Evolutionary conservation across 2,113 vertebrate species (phyloP).

Genomic region (Cynocephalus volans): DNA sequence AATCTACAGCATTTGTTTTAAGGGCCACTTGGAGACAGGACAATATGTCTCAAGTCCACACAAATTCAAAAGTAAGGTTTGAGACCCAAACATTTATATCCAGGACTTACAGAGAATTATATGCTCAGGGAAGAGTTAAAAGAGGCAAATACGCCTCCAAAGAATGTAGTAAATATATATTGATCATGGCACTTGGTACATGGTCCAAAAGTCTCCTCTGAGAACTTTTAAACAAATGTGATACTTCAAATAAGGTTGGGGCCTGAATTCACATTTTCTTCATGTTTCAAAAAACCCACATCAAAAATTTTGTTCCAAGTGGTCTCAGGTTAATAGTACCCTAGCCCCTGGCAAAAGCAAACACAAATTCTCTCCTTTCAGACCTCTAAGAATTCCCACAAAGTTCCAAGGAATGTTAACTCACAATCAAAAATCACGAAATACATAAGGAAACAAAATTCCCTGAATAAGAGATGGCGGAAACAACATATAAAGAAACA

Average conservation of each 20-base stretch:
- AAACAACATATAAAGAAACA: not conserved
- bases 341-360: not conserved
- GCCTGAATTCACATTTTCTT: not conserved
- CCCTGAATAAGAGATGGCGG: not conserved
- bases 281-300: not conserved
- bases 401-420: slow-evolving; percentile 15
- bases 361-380: slow-evolving; percentile 2
- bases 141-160: not conserved
- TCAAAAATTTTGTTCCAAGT: not conserved
- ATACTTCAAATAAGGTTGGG: not conserved
- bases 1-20: slow-evolving; percentile 6
- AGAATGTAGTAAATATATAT: not conserved
- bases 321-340: not conserved
- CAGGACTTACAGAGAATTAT: not conserved
- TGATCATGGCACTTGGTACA: not conserved
- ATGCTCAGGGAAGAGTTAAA: not conserved
- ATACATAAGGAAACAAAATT: not conserved
- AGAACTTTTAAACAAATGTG: not conserved
- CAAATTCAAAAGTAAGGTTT: slow-evolving; percentile 19
- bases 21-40: slow-evolving; percentile 19
- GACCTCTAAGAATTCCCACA: not conserved
- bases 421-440: slow-evolving; percentile 23
- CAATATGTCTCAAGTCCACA: not conserved
- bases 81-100: slow-evolving; percentile 7
- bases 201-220: not conserved